A percentile compares a stretch with the other conserved stretches of the same genome.
Conservation (phyloP, 2,888 invertebrate species). For the Drosophila subsilvestris region DNA sequence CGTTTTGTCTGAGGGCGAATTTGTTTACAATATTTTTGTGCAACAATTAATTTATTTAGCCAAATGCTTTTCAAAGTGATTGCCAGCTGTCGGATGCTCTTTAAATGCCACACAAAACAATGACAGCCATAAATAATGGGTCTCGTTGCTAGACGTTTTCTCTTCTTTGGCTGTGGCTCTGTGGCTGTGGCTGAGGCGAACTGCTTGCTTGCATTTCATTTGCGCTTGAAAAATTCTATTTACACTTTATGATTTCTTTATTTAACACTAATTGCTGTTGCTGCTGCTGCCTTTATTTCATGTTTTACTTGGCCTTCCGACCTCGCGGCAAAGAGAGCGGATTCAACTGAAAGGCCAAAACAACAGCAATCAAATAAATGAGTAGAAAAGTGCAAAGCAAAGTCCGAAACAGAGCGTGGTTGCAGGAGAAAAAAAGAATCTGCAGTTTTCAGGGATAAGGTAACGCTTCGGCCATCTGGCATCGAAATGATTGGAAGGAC, state of each 20-base stretch:
- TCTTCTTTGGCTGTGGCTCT: neutral
- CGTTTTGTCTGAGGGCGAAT: neutral
- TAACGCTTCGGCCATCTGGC: neutral
- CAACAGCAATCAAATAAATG: slow-evolving; percentile 31
- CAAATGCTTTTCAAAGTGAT: slow-evolving; percentile 58
- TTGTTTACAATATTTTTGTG: slow-evolving; percentile 59
- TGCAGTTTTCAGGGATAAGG: neutral
- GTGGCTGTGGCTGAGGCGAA: too few species aligned
- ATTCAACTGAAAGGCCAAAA: slow-evolving; percentile 11
- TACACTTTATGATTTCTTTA: slow-evolving; percentile 77
- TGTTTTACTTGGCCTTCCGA: slow-evolving; percentile 14
- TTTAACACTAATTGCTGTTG: slow-evolving; percentile 61
- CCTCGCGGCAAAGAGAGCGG: slow-evolving; percentile 4
- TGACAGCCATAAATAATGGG: slow-evolving; percentile 66
- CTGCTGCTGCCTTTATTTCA: slow-evolving; percentile 62
- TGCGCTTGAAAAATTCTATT: slow-evolving; percentile 65
- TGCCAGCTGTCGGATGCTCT: slow-evolving; percentile 49
- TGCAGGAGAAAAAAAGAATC: too few species aligned
- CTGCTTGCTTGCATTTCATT: slow-evolving; percentile 62
- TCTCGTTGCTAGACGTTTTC: slow-evolving; percentile 2
- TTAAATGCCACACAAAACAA: slow-evolving; percentile 59
- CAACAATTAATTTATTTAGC: slow-evolving; percentile 59
- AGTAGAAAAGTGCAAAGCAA: neutral
- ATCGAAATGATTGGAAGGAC: slow-evolving; percentile 6
- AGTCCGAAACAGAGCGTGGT: neutral